Evolutionary conservation across 1,140 invertebrate genomes (phyloP).

Genomic region (Cherax quadricarinatus): DNA sequence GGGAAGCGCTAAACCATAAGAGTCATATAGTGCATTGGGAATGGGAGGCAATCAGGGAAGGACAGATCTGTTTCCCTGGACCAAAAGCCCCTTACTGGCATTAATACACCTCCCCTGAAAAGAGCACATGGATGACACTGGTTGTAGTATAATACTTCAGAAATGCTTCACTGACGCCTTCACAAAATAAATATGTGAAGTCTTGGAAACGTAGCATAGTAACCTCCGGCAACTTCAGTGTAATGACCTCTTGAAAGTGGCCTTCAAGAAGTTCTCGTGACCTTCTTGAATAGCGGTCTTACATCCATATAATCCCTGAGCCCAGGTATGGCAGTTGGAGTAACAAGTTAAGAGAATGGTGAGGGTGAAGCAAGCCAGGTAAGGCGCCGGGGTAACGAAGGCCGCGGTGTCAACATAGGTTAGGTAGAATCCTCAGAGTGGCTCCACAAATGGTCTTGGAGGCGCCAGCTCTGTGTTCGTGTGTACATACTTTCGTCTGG

Average conservation of each 20-base stretch:
- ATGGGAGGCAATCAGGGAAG: too few relatives aligned
- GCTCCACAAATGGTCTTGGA: constrained; percentile 61
- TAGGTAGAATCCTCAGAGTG: constrained; percentile 53
- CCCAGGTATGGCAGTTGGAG: not conserved
- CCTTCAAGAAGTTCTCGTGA: not conserved
- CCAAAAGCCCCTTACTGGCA: too few relatives aligned
- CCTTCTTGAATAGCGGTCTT: not conserved
- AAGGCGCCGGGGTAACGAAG: constrained; percentile 29
- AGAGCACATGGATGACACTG: not conserved
- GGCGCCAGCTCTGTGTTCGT: constrained; percentile 42
- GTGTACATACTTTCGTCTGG: constrained; percentile 27
- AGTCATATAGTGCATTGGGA: too few relatives aligned
- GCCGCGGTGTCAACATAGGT: constrained; percentile 61
- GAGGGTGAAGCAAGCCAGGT: constrained; percentile 1
- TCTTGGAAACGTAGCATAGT: not conserved
- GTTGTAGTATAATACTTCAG: not conserved
- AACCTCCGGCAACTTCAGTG: not conserved
- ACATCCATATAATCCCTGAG: not conserved
- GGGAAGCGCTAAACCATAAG: too few relatives aligned
- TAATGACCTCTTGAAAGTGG: not conserved
- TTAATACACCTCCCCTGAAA: too few relatives aligned
- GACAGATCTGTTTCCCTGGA: too few relatives aligned
- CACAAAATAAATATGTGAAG: not conserved
- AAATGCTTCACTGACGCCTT: not conserved
- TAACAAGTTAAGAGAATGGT: not conserved